phyloP scores from a whole-genome alignment of 2,113 vertebrate genomes.

The Semnornis frantzii region DNA sequence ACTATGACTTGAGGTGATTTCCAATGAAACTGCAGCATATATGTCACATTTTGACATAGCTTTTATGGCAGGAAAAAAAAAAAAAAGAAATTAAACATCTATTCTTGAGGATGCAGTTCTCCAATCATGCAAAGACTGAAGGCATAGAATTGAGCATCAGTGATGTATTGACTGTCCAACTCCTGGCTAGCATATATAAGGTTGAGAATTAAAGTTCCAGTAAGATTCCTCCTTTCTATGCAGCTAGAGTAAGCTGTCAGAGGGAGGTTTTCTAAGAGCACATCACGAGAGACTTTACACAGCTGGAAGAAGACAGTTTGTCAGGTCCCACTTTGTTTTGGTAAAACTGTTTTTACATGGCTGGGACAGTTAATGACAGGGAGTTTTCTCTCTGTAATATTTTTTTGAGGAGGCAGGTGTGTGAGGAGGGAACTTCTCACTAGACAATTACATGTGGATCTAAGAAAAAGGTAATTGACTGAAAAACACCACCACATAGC shows the following conservation, averaged over 20 bases:
- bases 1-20: neutral
- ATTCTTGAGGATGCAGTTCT: neutral
- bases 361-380: neutral
- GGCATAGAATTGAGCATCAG: neutral
- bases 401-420: neutral
- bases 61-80: neutral
- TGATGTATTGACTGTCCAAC: neutral
- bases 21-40: neutral
- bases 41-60: neutral
- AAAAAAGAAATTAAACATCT: neutral
- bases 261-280: neutral
- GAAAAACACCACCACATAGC: neutral
- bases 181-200: neutral
- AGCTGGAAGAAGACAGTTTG: neutral
- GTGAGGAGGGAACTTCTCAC: neutral
- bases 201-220: neutral
- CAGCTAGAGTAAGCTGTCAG: neutral
- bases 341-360: neutral
- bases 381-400: neutral
- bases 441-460: neutral
- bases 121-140: neutral
- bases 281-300: neutral
- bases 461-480: neutral
- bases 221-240: neutral
- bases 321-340: neutral